Evolutionary conservation across 2,797 vertebrate genomes (phyloP), one percentile per base, ranked within the genome.

Genomic region (Momotus momota): DNA sequence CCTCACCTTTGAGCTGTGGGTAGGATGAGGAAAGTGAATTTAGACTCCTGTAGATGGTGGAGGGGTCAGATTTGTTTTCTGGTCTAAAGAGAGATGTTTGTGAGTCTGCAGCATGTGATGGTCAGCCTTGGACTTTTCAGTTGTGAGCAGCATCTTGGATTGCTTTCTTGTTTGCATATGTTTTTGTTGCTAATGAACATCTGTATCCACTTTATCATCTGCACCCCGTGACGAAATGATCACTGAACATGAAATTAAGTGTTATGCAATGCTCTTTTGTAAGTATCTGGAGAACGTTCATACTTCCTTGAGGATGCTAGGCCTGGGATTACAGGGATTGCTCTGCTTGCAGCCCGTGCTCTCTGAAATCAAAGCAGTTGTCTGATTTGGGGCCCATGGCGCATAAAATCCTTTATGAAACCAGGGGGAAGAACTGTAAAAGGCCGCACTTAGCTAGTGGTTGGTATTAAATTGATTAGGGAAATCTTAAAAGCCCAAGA

Each of bases 141-240:
- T 45, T 49, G 31, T 40, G 12, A 65, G 70, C 78, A 94, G 86
- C 46, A 95, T 85, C 83, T 94, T 95, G 94, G 83, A 82, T 86
- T 71, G 29, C 23, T 65, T 82, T n/a, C 25, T 40, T 90, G 74
- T 91, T 95, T 94, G 88, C 81, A 9, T 70, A 61, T 60, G 85
- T 78, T 96, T 88, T 62, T 57, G 46, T 29, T 86, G 88, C 67
- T 95, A 94, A 94, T 65, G 83, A 95, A 93, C 95, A 96, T 95
- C 94, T 95, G 94, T 13, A 65, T 92, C 74, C 65, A 94, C 83
- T 93, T 93, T 41, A 74, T 87, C 88, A 80, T 86, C 14, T 3
- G 74, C 80, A 80, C 26, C 58, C 55, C 29, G 22, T 66, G 92
- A 85, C 1, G 0, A 79, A 87, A 84, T 38, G 38, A 71, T 86